A percentile compares a stretch with the other conserved stretches of the same genome.
Conservation (phyloP, 1,140 invertebrate species). For the Trypoxylus dichotomus region DNA sequence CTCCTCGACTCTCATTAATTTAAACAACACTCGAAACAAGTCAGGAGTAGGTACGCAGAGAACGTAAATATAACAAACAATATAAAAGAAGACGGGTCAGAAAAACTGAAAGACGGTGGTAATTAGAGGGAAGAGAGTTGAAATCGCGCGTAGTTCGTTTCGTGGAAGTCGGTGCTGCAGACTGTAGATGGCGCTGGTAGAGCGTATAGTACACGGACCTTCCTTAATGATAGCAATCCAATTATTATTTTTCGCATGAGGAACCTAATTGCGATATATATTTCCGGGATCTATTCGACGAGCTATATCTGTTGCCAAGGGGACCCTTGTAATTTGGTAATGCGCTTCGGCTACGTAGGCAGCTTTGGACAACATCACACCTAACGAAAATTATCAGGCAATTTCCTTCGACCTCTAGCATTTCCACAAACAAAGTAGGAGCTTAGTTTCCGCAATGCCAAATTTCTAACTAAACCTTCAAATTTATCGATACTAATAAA, state of each 20-base stretch:
- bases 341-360: neutral
- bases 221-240: conserved; percentile 36
- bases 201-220: neutral
- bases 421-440: neutral
- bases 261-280: conserved; percentile 34
- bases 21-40: neutral
- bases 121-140: neutral
- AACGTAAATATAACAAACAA: conserved; percentile 5
- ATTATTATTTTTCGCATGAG: conserved; percentile 40
- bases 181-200: neutral
- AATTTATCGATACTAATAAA: no score
- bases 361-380: neutral
- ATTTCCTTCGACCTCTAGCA: neutral
- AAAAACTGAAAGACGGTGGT: neutral
- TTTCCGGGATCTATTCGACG: neutral
- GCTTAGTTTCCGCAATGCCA: no score
- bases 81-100: neutral
- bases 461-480: no score
- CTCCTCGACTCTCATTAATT: neutral
- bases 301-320: neutral
- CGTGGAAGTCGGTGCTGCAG: neutral
- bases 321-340: conserved; percentile 1
- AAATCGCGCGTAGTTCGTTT: neutral
- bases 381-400: neutral
- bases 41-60: neutral